Base-by-base conservation (phyloP, 2,113 vertebrate genomes). In the Ondatra zibethicus region DNA sequence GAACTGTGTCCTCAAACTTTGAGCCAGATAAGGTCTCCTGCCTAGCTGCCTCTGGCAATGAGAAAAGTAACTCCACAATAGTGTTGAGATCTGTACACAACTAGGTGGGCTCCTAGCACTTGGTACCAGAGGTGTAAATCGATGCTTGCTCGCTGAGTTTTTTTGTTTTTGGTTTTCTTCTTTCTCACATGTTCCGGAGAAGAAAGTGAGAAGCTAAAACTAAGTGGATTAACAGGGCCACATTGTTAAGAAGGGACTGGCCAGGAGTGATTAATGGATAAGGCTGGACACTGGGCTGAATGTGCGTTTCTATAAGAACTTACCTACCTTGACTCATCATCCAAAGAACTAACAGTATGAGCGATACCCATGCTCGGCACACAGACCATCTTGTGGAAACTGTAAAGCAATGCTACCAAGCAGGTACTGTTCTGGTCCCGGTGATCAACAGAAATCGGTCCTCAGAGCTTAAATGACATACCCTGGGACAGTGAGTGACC, bases 71-170 rank as follows among this genome's bases (percentile, higher is more conserved):
- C 29, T 9, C 11, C 1, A 19, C 25, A 45, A 19, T 27, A 19
- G 14, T 31, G 27, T 21, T 33, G 82, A 88, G 45, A 70, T 10
- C 1, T 19, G 25, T 77, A 3, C 52, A 47, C 31, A 50, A 80
- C 31, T 19, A 63, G 8, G 25, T 19, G 31, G 36, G 85, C 66
- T 82, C 85, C 63, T 12, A 25, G 82, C 4, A 78, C 12, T 16
- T 12, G 19, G 31, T 25, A 50, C 39, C 52, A n/a, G 76, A 68
- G 55, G 17, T 4, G 31, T 55, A 70, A 42, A 75, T 76, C 33
- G 6, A 4, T 0, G 2, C 3, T 2, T 9, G 66, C 27, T 13
- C 31, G 25, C 4, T 2, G 33, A 87, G 17, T 27, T 12, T 39
- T 70, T 36, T 70, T 68, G 11, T 4, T 68, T 68, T 36, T 36